Base-by-base conservation (phyloP, 2,888 invertebrate species). In the Emmelina monodactyla region DNA sequence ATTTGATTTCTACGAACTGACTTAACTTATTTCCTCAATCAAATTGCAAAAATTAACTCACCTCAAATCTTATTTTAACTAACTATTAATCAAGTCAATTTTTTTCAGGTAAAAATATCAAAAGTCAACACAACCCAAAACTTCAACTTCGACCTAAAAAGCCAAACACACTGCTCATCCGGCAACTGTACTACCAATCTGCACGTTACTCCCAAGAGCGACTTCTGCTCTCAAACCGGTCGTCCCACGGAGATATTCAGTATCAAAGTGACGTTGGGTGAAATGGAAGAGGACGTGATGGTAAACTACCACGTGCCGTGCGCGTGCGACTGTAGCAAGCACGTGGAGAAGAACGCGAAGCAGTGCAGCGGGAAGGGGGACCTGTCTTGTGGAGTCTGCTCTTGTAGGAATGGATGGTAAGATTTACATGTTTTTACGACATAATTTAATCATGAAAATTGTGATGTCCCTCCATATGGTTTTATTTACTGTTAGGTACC, bases 361-460 rank as follows among this genome's bases (percentile, higher is more conserved):
- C 45, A 52, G 6, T 85, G 85, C 49, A 56, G 51, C 16, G 39
- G 44, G 1, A 58, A 67, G 35, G 88, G 88, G 1, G 79, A 81
- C 19, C 76, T 69, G 22, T 64, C 82, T 25, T 87, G 87, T 51
- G 89, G 89, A 1, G 67, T 81, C 7, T 90, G 89, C 58, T 58
- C 62, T 0, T 88, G 88, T 45, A 44, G 66, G 4, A 40, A 51
- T 2, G 80, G 67, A 38, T 66, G 72, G 65, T 80, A 60, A 56
- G 61, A 19, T 19, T 19, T 19, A 9, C 19, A 19, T 19, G 9
- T 5, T 19, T 6, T 19, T 19, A 9, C 19, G 19, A 19, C 9
- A 19, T 19, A 19, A 19, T 6, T 19, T 19, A 19, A 6, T 19
- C 19, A n/a, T n/a, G n/a, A n/a, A n/a, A n/a, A n/a, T n/a, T n/a